phyloP scores from a whole-genome alignment of 2,113 vertebrate species.

The Ochotona curzoniae region DNA sequence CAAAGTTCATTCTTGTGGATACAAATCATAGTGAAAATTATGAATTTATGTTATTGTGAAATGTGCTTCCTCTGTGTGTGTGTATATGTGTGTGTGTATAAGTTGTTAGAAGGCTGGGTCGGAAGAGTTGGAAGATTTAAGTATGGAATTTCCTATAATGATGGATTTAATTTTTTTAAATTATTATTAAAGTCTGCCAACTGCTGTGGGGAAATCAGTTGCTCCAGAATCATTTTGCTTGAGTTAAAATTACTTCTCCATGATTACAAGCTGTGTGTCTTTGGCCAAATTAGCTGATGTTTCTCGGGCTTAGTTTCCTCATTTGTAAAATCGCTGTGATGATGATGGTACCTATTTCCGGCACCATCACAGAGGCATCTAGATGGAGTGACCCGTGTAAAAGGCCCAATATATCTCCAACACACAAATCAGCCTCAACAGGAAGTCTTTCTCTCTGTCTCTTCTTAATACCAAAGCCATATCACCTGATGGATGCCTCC shows the following conservation, averaged over 20 bases:
- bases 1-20: slow-evolving; percentile 34
- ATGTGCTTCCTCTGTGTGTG: neutral
- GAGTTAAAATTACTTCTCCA: slow-evolving; percentile 27
- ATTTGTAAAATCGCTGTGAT: slow-evolving; percentile 18
- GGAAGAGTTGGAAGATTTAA: slow-evolving; percentile 49
- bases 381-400: neutral
- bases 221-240: neutral
- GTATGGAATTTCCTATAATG: neutral
- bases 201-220: slow-evolving; percentile 49
- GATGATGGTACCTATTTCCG: neutral
- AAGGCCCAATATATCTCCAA: neutral
- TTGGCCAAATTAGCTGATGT: neutral
- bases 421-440: neutral
- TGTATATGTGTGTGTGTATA: too few species aligned
- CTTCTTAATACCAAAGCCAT: neutral
- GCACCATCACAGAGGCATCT: neutral
- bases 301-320: neutral
- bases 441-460: neutral
- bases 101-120: neutral
- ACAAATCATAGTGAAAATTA: slow-evolving; percentile 41
- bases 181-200: slow-evolving; percentile 64
- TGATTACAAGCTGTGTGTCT: neutral
- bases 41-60: slow-evolving; percentile 13
- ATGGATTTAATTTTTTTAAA: neutral
- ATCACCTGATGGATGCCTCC: neutral